These are phyloP conservation scores for Philopotamus ludificatus DNA, from an alignment of 1,140 invertebrate genomes.

Conservation along the genomic window DNA sequence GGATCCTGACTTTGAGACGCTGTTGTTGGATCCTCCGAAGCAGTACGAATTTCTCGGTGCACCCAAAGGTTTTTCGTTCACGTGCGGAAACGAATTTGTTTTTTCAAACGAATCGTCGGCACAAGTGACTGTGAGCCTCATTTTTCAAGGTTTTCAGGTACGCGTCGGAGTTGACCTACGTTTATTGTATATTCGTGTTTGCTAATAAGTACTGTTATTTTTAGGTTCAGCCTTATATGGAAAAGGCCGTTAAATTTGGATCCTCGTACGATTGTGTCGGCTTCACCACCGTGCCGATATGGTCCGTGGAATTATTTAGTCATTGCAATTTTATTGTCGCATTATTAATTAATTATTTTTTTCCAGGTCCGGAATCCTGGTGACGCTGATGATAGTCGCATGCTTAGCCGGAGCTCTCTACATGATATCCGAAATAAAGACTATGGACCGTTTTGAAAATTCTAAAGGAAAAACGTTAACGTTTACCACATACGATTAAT, in stretches of 20 bases:
- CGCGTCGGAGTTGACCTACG: neutral
- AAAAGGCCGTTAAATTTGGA: slow-evolving; percentile 58
- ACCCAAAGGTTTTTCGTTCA: slow-evolving; percentile 55
- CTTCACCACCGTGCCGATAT: slow-evolving; percentile 88
- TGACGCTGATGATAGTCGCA: slow-evolving; percentile 70
- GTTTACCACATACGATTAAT: neutral
- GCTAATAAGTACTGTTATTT: slow-evolving; percentile 28
- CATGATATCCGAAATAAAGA: slow-evolving; percentile 92
- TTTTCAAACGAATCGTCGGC: too few species aligned
- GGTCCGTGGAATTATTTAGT: slow-evolving; percentile 57
- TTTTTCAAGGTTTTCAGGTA: slow-evolving; percentile 53
- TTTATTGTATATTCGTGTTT: neutral
- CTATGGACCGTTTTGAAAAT: slow-evolving; percentile 98
- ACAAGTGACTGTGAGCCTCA: slow-evolving; percentile 49
- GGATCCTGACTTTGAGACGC: slow-evolving; percentile 44
- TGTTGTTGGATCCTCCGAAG: slow-evolving; percentile 44
- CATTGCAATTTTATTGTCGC: neutral
- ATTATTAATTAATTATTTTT: neutral
- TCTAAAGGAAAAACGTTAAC: slow-evolving; percentile 91
- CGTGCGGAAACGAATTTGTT: slow-evolving; percentile 52
- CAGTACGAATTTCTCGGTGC: slow-evolving; percentile 49
- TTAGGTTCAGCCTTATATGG: slow-evolving; percentile 59
- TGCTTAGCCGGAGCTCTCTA: slow-evolving; percentile 80
- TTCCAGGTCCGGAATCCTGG: slow-evolving; percentile 74
- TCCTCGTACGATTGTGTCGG: slow-evolving; percentile 83